phyloP scores from a whole-genome alignment of 2,888 invertebrate species.

The Sclerodermus sp. region DNA sequence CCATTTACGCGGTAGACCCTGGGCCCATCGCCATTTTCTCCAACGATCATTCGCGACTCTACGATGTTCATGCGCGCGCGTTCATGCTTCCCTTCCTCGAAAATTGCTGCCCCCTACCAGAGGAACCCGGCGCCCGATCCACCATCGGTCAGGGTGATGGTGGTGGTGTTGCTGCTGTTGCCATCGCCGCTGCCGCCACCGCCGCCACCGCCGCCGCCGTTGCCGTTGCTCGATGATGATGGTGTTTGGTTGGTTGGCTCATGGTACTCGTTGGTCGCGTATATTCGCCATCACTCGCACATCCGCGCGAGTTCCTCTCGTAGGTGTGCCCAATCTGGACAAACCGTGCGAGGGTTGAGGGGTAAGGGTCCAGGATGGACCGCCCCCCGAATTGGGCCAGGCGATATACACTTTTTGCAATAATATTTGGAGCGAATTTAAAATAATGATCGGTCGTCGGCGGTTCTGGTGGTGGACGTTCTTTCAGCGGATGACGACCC shows the following conservation, averaged over 20 bases:
- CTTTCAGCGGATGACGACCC: slow-evolving; percentile 1
- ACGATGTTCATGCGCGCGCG: no score
- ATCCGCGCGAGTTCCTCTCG: no score
- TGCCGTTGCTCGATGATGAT: no score
- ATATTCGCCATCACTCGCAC: no score
- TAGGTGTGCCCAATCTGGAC: no score
- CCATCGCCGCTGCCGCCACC: no score
- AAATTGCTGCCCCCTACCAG: slow-evolving; percentile 30
- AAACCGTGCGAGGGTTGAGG: no score
- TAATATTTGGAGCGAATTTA: slow-evolving; percentile 45
- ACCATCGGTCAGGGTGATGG: slow-evolving; percentile 12
- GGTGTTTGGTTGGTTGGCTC: no score
- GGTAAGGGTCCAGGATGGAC: slow-evolving; percentile 30
- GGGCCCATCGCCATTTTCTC: slow-evolving; percentile 32
- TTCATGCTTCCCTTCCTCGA: slow-evolving; percentile 16
- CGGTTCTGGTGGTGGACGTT: neutral
- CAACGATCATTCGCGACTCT: slow-evolving; percentile 9
- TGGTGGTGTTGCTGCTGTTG: slow-evolving; percentile 2
- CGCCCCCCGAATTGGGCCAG: neutral
- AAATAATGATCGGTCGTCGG: slow-evolving; percentile 40
- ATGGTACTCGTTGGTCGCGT: no score
- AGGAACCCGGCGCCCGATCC: slow-evolving; percentile 12
- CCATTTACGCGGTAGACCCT: no score
- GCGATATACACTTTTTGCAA: slow-evolving; percentile 41
- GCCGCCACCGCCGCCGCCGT: no score